Evolutionary conservation across 2,113 vertebrate genomes (phyloP).

Genomic region (Chrysemys picta): DNA sequence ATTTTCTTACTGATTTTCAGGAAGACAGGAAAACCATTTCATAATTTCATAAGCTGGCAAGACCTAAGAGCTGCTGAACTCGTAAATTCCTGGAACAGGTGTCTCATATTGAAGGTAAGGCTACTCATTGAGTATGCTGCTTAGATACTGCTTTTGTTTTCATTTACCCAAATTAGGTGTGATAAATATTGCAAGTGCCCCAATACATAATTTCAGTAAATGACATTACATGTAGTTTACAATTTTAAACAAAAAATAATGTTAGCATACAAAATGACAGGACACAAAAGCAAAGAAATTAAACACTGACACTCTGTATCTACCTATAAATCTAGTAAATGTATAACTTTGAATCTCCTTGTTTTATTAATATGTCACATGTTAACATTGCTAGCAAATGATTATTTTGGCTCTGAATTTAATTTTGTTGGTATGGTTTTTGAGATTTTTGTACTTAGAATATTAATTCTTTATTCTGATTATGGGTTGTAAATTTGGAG

Average conservation of each 20-base stretch:
- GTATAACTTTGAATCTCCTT: neutral
- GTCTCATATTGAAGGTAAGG: slow-evolving; percentile 89
- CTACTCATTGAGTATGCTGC: neutral
- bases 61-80: slow-evolving; percentile 89
- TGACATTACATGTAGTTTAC: neutral
- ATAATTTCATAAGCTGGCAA: slow-evolving; percentile 99
- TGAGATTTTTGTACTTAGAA: neutral
- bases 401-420: neutral
- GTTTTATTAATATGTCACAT: neutral
- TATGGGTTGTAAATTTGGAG: neutral
- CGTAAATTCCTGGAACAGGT: slow-evolving; percentile 92
- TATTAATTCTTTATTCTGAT: neutral
- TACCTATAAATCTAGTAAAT: rapidly evolving
- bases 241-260: neutral
- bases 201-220: neutral
- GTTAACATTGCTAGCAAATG: neutral
- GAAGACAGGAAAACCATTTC: slow-evolving; percentile 91
- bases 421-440: neutral
- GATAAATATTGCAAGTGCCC: neutral
- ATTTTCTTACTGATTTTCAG: slow-evolving; percentile 76
- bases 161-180: neutral
- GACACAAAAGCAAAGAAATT: neutral
- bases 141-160: neutral
- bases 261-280: neutral
- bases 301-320: neutral